Evolutionary conservation across 2,797 vertebrate species (phyloP), one percentile per base, ranked within the genome.

Genomic region (Chrysocyon brachyurus): DNA sequence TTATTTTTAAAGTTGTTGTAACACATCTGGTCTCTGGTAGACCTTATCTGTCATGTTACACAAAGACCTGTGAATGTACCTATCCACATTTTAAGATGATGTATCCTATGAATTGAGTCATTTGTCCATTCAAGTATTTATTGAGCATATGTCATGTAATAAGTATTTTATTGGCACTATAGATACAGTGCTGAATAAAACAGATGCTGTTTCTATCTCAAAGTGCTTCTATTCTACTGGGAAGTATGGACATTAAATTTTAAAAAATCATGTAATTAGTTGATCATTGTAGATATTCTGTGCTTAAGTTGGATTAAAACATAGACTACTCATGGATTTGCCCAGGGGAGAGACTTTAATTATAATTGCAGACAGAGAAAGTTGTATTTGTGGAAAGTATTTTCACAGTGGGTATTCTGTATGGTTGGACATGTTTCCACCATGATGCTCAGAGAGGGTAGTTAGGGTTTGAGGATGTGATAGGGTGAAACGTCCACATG

Each of bases 351-450:
- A 61, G 10, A 46, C 7, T 72, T 87, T 89, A 79, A 66, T 91
- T 93, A 68, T 88, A 91, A 87, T 79, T 17, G 5, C 49, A 72
- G 40, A 22, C 19, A 84, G 91, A 96, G 17, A 91, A 72, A 77
- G n/a, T 61, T 90, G 72, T 63, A 36, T 83, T 63, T 94, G 49
- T 87, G 40, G 8, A 19, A 92, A 92, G n/a, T 61, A 22, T 91
- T 96, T 81, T 56, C 56, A n/a, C 8, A 12, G 12, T 78, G 33
- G 14, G 22, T 22, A 3, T 49, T 46, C 22, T 21, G 26, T 68
- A 26, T 66, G 59, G 12, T 56, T 90, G 14, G 84, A 91, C 83
- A 72, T 78, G 40, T 68, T 85, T 89, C n/a, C 56, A 52, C 75
- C 64, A 0, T 77, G 59, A 73, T 40, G 24, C 49, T 36, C 12